Percentiles rank a stretch among this genome's conserved stretches.
phyloP scores from a whole-genome alignment of 2,888 invertebrate genomes.

The Helleia helle region DNA sequence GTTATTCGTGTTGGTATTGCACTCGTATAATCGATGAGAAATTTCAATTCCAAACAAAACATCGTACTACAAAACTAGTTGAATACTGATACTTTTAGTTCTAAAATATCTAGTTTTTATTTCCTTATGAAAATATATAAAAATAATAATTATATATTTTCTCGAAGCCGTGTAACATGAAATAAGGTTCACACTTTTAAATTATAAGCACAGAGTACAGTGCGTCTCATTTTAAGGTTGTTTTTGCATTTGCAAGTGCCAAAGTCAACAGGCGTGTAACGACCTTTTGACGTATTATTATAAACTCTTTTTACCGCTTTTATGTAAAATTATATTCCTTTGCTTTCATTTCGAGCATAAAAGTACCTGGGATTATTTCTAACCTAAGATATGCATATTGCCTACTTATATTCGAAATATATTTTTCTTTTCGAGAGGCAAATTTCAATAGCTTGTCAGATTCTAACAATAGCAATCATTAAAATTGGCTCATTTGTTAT shows the following conservation, averaged over 20 bases:
- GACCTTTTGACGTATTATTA: slow-evolving; percentile 58
- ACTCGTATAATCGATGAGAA: no score
- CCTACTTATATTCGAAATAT: not conserved
- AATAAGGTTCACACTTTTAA: slow-evolving; percentile 18
- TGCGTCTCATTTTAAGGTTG: slow-evolving; percentile 37
- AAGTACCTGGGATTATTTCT: slow-evolving; percentile 43
- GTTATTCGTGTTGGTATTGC: no score
- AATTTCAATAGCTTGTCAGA: no score
- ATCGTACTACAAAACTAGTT: no score
- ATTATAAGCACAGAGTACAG: slow-evolving; percentile 21
- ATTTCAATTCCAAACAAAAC: no score
- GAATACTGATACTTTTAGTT: no score
- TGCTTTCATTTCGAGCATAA: slow-evolving; percentile 44
- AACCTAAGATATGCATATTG: slow-evolving; percentile 13
- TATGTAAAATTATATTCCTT: slow-evolving; percentile 53
- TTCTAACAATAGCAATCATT: no score
- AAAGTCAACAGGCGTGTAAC: slow-evolving; percentile 58
- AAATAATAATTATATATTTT: slow-evolving; percentile 2
- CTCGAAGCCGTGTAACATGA: slow-evolving; percentile 7
- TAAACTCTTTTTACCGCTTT: slow-evolving; percentile 56
- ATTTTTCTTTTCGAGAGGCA: no score
- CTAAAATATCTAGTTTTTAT: no score
- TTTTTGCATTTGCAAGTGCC: slow-evolving; percentile 55
- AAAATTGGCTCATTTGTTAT: not conserved
- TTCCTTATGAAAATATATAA: no score